Conservation (phyloP, 2,113 vertebrate genomes). For the Microtus ochrogaster region DNA sequence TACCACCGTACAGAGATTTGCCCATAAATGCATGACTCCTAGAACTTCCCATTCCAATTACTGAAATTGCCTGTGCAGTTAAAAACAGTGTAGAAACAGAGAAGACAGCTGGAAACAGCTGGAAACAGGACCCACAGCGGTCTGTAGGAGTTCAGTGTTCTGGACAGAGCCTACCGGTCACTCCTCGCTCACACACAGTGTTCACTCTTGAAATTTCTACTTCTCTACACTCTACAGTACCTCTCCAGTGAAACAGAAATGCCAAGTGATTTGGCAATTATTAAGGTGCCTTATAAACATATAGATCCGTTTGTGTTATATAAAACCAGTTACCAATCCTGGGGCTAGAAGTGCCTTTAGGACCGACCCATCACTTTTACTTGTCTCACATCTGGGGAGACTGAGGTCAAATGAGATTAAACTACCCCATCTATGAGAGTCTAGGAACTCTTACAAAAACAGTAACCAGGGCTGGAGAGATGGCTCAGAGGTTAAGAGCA, state of each 20-base stretch:
- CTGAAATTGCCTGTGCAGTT: neutral
- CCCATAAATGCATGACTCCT: neutral
- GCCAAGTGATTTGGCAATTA: neutral
- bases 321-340: neutral
- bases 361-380: neutral
- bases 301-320: neutral
- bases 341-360: neutral
- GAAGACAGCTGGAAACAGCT: neutral
- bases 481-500: too few relatives aligned
- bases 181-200: neutral
- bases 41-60: neutral
- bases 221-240: neutral
- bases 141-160: neutral
- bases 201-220: neutral
- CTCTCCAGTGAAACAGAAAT: neutral
- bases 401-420: neutral
- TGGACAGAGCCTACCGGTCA: neutral
- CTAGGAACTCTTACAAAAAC: neutral
- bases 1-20: neutral
- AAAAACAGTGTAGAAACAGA: conserved; percentile 8
- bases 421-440: neutral
- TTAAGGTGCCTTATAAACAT: neutral
- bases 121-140: neutral
- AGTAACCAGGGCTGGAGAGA: too few relatives aligned
- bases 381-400: conserved; percentile 14